phyloP scores from a whole-genome alignment of 2,797 vertebrate species.

The Urophycis tenuis region DNA sequence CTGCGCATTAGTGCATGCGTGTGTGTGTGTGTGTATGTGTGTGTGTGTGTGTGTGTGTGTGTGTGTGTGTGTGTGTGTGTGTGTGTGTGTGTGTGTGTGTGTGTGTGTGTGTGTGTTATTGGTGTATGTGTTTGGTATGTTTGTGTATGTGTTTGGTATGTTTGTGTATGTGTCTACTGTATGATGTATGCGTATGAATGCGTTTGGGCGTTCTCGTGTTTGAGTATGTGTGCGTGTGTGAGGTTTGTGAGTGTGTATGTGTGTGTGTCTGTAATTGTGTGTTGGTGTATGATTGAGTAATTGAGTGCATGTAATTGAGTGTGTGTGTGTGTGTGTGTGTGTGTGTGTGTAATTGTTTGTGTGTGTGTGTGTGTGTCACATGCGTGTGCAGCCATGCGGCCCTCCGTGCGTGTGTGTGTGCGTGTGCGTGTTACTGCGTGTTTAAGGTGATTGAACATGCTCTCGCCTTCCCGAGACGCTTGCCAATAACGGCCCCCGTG shows the following conservation, averaged over 20 bases:
- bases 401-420: neutral
- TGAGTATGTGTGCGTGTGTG: neutral
- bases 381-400: too few species aligned
- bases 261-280: neutral
- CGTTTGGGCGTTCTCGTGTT: conserved; percentile 6
- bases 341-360: neutral
- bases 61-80: too few species aligned
- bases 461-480: conserved; percentile 45
- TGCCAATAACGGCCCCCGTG: conserved; percentile 47
- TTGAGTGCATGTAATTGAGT: too few species aligned
- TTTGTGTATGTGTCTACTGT: neutral
- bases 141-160: neutral
- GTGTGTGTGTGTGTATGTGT: neutral
- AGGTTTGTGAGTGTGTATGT: neutral
- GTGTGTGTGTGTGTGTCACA: neutral
- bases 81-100: neutral
- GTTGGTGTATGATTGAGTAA: neutral
- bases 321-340: neutral
- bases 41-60: neutral
- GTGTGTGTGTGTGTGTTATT: neutral
- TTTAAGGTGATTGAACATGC: conserved; percentile 36
- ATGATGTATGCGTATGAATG: neutral
- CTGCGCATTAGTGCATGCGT: neutral
- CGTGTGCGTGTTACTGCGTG: conserved; percentile 7
- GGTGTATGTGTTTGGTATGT: neutral